These are phyloP conservation scores for Thumatha senex DNA, from an alignment of 2,888 invertebrate species.

Conservation along the genomic window DNA sequence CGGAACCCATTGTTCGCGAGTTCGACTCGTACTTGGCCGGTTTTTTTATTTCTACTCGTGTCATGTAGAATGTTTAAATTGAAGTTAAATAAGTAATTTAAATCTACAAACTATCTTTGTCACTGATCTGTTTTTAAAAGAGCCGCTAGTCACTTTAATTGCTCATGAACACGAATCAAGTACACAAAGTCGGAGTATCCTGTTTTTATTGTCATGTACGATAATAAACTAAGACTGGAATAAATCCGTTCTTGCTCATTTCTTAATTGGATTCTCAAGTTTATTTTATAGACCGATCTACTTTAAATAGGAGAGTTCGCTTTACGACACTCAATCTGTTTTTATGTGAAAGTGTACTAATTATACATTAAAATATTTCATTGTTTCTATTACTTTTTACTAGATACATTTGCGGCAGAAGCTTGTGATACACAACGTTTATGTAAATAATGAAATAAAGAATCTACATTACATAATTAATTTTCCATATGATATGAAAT, in stretches of 20 bases:
- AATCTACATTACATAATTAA: too few species aligned
- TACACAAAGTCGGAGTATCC: constrained; percentile 53
- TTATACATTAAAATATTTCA: constrained; percentile 43
- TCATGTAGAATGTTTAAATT: neutral
- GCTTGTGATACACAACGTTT: neutral
- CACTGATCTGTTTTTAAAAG: constrained; percentile 21
- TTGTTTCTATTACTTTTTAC: constrained; percentile 40
- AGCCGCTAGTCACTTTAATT: constrained; percentile 40
- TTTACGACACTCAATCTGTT: constrained; percentile 69
- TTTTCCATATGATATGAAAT: too few species aligned
- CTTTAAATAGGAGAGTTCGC: constrained; percentile 62
- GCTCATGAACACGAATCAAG: constrained; percentile 39
- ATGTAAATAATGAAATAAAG: too few species aligned
- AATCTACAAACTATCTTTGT: constrained; percentile 5
- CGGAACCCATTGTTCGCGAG: too few species aligned
- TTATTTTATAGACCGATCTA: constrained; percentile 75
- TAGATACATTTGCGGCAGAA: constrained; percentile 14
- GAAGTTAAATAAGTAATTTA: neutral
- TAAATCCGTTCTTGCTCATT: constrained; percentile 73
- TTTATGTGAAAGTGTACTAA: constrained; percentile 45
- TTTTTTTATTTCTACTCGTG: too few species aligned
- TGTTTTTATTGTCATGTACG: constrained; percentile 65
- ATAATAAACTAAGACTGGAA: constrained; percentile 67
- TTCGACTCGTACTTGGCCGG: too few species aligned
- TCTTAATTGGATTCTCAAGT: constrained; percentile 79